phyloP scores from a whole-genome alignment of 2,113 vertebrate species.

The Cettia cetti region DNA sequence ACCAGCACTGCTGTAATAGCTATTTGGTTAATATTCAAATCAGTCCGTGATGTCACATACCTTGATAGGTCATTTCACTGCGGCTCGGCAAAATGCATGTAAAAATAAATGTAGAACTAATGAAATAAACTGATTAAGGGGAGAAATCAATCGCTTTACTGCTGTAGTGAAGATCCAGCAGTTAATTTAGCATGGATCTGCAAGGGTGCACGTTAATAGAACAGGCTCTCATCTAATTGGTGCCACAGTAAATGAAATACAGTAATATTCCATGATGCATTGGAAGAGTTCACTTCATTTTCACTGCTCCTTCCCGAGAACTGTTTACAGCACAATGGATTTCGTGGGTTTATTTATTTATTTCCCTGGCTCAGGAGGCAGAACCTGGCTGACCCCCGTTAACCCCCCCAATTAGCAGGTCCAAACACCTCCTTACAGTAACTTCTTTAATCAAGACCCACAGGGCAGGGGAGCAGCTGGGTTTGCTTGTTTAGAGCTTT shows the following conservation, averaged over 20 bases:
- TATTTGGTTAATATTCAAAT: conserved; percentile 94
- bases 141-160: conserved; percentile 91
- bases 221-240: conserved; percentile 87
- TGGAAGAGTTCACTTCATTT: conserved; percentile 62
- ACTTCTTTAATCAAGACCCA: background rate
- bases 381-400: background rate
- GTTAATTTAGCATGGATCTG: conserved; percentile 90
- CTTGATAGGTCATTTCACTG: conserved; percentile 83
- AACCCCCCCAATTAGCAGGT: background rate
- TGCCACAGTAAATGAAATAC: conserved; percentile 83
- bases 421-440: background rate
- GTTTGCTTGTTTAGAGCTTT: background rate
- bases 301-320: conserved; percentile 34
- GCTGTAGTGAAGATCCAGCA: conserved; percentile 86
- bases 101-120: conserved; percentile 89
- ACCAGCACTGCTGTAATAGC: conserved; percentile 77
- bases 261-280: conserved; percentile 76
- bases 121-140: conserved; percentile 93
- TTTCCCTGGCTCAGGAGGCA: background rate
- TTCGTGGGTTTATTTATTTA: background rate
- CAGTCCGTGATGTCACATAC: conserved; percentile 79
- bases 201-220: conserved; percentile 82
- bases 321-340: conserved; percentile 44
- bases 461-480: background rate
- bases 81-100: conserved; percentile 71